Evolutionary conservation across 2,113 vertebrate genomes (phyloP), one percentile per base, ranked within the genome.

Genomic region (Melozone crissalis): DNA sequence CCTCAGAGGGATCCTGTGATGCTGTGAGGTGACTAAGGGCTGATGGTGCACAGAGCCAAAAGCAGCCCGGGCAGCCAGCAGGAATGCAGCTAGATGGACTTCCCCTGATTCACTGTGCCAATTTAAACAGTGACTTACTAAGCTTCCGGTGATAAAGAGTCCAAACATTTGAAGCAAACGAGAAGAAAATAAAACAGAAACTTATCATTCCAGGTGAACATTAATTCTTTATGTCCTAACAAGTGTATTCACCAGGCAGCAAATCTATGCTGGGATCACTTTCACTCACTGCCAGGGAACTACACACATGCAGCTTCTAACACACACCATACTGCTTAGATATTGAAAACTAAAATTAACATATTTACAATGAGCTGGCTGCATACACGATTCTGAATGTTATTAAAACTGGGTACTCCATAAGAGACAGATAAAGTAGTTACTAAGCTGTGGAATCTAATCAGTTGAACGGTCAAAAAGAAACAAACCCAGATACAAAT

Each of bases 321-420:
- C 65, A 95, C 18, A 30, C 59, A 75, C 46, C 82, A 81, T 41
- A 73, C 58, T 83, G 84, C 71, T 93, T 87, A 96, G 72, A 72
- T 20, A 94, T 23, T 77, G 84, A 87, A 95, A 97, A 96, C 96
- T 96, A 94, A 94, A 97, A 93, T 95, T 81, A 97, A 95, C 92
- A 46, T 99, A 99, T 98, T 98, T 98, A 99, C 98, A 98, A 86
- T 97, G 96, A 97, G 94, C 95, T 97, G 96, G 97, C 97, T 97
- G 97, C 95, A 97, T 90, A 97, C 62, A 95, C 76, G 92, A 90
- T 87, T 97, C 95, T 97, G 97, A 98, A 97, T 96, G 89, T 97
- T 95, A 98, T 97, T 30, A 93, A 96, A 98, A 97, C 94, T 98
- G 97, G 55, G 51, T 68, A 91, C 69, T 47, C 69, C 90, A 23